Evolutionary conservation across 2,888 invertebrate genomes (phyloP), one percentile per base, ranked within the genome.

Genomic region (Chloroclystis v-ata): DNA sequence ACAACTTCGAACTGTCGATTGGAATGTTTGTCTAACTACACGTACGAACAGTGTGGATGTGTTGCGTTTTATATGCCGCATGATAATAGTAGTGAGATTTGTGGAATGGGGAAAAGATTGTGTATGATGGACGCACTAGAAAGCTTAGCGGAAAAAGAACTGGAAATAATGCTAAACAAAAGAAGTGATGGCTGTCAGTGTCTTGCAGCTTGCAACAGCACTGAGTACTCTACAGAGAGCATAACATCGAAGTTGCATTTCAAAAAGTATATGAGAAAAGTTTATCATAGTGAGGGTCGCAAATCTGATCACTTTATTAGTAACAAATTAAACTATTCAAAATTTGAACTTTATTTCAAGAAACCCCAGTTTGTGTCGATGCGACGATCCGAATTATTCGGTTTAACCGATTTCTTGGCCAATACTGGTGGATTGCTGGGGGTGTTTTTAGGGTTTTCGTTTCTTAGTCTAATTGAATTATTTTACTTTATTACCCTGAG

Each of bases 351-450:
- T 13, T 90, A 84, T 61, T 90, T 89, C 71, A 90, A 89, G 58
- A 87, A 89, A 35, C 76, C 85, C 12, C 84, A 88, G 32, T 90
- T 89, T 56, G 79, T 89, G 20, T 85, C 89, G 0, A 89, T 89
- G 42, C 85, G 86, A 46, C 79, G 90, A 8, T 89, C 89, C 32
- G 90, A 90, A 61, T 62, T 90, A 37, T 90, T 89, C 53, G 90
- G 90, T 0, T 57, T 76, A 45, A 89, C 88, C 0, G 91, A 91
- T 62, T 90, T 91, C 64, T 66, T 90, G 2, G 89, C 90, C 52
- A 89, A 89, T 65, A 89, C 89, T 48, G 91, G 90, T 1, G 90
- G 91, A 33, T 69, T 90, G 3, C 68, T 90, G 2, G 90, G 90
- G 90, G n/a, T n/a, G n/a, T n/a, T n/a, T n/a, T n/a, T n/a, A n/a